Evolutionary conservation across 2,888 invertebrate genomes (phyloP).

Genomic region (Lasioglossum pauxillum): DNA sequence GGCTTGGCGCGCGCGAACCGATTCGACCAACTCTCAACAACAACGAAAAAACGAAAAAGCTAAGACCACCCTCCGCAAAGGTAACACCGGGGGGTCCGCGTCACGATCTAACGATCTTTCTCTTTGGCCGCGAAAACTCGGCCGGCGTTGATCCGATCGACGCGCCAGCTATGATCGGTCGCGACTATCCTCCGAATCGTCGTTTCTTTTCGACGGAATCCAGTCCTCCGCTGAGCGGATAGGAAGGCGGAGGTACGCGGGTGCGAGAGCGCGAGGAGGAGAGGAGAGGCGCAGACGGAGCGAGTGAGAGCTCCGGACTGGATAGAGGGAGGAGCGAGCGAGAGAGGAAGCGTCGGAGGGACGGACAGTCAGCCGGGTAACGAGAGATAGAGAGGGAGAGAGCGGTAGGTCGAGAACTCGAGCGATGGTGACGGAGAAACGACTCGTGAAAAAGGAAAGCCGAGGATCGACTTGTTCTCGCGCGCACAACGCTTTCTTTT

Average conservation of each 20-base stretch:
- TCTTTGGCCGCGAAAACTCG: constrained; percentile 34
- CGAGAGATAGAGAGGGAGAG: constrained; percentile 58
- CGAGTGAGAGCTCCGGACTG: constrained; percentile 62
- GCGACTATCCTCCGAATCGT: constrained; percentile 84
- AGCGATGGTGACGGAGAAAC: constrained; percentile 68
- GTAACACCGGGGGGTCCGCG: not conserved
- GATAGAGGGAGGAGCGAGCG: constrained; percentile 56
- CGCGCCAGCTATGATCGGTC: constrained; percentile 84
- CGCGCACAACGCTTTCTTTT: constrained; percentile 60
- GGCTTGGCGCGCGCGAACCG: not conserved
- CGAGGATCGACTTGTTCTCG: constrained; percentile 66
- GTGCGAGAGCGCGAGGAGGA: constrained; percentile 57
- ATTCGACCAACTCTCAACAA: not conserved
- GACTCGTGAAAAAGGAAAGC: constrained; percentile 67
- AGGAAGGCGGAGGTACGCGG: constrained; percentile 73
- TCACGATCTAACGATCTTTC: not conserved
- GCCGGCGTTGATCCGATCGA: constrained; percentile 81
- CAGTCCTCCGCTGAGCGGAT: constrained; percentile 75
- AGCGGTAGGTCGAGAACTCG: constrained; percentile 64
- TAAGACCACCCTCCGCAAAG: not conserved
- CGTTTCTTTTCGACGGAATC: constrained; percentile 84
- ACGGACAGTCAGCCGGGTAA: constrained; percentile 64
- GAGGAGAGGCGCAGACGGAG: constrained; percentile 41
- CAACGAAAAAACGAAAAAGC: not conserved
- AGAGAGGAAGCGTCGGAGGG: constrained; percentile 57